Evolutionary conservation across 1,140 invertebrate species (phyloP).

Genomic region (Drosophila virilis): DNA sequence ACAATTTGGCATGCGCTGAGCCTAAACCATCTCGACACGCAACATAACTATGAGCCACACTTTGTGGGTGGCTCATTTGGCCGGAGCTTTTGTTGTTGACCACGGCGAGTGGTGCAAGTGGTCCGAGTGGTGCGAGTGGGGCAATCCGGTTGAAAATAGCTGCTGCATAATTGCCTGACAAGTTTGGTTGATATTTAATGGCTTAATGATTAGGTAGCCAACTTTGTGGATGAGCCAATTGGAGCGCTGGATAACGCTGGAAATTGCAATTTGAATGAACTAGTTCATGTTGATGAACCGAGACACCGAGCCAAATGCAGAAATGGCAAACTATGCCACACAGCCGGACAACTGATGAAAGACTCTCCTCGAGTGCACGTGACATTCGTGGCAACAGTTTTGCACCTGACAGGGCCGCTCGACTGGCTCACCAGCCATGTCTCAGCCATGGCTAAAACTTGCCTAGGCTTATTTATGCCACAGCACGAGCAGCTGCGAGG

Average conservation of each 20-base stretch:
- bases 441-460: slow-evolving; percentile 20
- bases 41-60: slow-evolving; percentile 3
- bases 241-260: slow-evolving; percentile 17
- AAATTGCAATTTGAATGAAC: slow-evolving; percentile 48
- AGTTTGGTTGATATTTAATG: slow-evolving; percentile 30
- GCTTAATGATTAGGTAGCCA: slow-evolving; percentile 28
- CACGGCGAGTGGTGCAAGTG: not conserved
- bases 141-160: slow-evolving; percentile 30
- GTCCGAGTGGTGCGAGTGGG: not conserved
- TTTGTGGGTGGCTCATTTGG: slow-evolving; percentile 31
- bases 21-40: slow-evolving; percentile 19
- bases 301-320: not conserved
- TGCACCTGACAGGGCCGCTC: slow-evolving; percentile 58
- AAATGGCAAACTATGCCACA: slow-evolving; percentile 14
- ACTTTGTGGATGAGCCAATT: not conserved
- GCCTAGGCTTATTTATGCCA: slow-evolving; percentile 52
- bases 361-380: slow-evolving; percentile 29
- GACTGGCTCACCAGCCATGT: slow-evolving; percentile 24
- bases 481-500: slow-evolving; percentile 26
- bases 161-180: slow-evolving; percentile 10
- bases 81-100: not conserved
- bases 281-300: slow-evolving; percentile 40
- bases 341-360: slow-evolving; percentile 7
- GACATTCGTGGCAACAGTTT: slow-evolving; percentile 39
- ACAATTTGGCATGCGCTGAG: slow-evolving; percentile 3